A percentile compares a stretch with the other conserved stretches of the same genome.
These are phyloP conservation scores for Cyclargus thomasi DNA, from an alignment of 1,140 invertebrate genomes.

Conservation along the genomic window DNA sequence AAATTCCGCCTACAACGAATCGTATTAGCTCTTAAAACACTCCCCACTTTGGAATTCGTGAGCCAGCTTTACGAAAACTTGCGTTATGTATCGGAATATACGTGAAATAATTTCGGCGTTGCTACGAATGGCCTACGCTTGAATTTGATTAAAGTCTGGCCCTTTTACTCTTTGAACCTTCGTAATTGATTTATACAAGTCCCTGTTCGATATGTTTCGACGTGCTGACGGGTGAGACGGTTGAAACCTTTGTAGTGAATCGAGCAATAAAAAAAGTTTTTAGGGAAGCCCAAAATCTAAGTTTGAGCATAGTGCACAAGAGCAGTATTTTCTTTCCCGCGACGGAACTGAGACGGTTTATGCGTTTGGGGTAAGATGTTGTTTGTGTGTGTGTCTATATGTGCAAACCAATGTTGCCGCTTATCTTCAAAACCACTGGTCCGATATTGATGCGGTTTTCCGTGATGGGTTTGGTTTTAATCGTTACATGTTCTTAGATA, in stretches of 20 bases:
- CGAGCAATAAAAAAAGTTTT: neutral
- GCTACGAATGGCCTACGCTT: neutral
- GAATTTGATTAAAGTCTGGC: slow-evolving; percentile 3
- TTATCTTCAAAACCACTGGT: too few species aligned
- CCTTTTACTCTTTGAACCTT: slow-evolving; percentile 10
- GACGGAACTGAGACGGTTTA: too few species aligned
- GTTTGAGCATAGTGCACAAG: too few species aligned
- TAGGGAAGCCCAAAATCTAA: too few species aligned
- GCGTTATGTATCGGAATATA: neutral
- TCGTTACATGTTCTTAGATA: too few species aligned
- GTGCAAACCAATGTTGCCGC: too few species aligned
- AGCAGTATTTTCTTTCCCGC: too few species aligned
- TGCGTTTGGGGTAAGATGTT: too few species aligned
- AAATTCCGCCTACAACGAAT: neutral
- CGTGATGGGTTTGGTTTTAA: too few species aligned
- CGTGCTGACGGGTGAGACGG: neutral
- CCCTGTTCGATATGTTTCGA: neutral
- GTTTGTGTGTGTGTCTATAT: too few species aligned
- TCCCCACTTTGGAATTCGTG: neutral
- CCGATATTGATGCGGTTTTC: too few species aligned
- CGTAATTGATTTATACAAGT: slow-evolving; percentile 7
- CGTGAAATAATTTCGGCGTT: neutral
- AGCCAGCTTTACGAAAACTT: neutral
- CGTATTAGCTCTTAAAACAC: slow-evolving; percentile 1
- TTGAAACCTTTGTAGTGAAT: neutral